phyloP scores from a whole-genome alignment of 2,797 vertebrate species.

The Epinephelus coioides region DNA sequence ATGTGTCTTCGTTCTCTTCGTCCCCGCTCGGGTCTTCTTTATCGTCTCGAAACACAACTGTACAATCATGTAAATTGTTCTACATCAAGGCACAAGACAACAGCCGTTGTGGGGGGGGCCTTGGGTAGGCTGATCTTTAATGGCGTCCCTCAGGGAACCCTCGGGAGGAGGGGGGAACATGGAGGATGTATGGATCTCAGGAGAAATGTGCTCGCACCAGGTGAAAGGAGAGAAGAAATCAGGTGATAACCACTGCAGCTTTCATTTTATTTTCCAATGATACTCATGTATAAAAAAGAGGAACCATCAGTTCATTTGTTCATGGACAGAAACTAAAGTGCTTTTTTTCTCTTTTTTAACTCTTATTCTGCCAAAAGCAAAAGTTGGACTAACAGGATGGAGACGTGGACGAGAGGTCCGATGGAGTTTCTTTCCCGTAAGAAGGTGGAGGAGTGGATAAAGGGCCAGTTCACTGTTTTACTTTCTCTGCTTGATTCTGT shows the following conservation, averaged over 20 bases:
- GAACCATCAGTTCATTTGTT: slow-evolving; percentile 72
- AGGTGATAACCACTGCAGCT: slow-evolving; percentile 78
- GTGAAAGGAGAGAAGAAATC: slow-evolving; percentile 59
- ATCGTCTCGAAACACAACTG: slow-evolving; percentile 85
- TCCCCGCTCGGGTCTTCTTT: slow-evolving; percentile 67
- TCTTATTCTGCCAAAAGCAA: slow-evolving; percentile 81
- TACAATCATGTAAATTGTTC: slow-evolving; percentile 91
- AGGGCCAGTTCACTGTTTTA: slow-evolving; percentile 71
- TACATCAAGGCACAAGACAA: slow-evolving; percentile 92
- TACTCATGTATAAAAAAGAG: slow-evolving; percentile 88
- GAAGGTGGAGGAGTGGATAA: slow-evolving; percentile 78
- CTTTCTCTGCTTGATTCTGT: slow-evolving; percentile 62
- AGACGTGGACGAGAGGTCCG: slow-evolving; percentile 82
- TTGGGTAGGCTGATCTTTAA: slow-evolving; percentile 86
- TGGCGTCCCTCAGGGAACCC: slow-evolving; percentile 80
- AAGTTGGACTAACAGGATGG: slow-evolving; percentile 79
- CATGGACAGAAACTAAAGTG: slow-evolving; percentile 88
- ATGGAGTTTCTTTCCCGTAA: slow-evolving; percentile 67
- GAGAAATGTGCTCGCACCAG: slow-evolving; percentile 81
- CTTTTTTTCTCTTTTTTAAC: slow-evolving; percentile 66
- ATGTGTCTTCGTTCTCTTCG: slow-evolving; percentile 70
- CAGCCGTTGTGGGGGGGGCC: slow-evolving; percentile 83
- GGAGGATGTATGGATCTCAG: slow-evolving; percentile 55
- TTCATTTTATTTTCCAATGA: slow-evolving; percentile 89
- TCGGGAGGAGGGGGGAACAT: slow-evolving; percentile 34